Base-by-base conservation (phyloP, 2,797 vertebrate species). In the Cossypha heuglini region DNA sequence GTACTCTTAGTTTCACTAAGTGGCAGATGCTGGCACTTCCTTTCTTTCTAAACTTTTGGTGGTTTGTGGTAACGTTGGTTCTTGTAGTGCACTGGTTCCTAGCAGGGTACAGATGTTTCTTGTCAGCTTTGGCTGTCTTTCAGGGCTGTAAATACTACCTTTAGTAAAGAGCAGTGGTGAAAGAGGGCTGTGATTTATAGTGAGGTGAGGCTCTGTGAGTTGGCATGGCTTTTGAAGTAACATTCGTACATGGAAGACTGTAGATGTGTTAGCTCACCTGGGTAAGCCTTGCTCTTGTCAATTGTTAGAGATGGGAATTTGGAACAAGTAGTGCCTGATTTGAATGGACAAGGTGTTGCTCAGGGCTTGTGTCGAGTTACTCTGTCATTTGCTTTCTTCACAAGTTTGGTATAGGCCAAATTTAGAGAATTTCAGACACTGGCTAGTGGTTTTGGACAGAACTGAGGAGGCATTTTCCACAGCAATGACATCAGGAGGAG, bases 41-140 rank as follows among this genome's bases (percentile, higher is more conserved):
- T 73, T 78, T 59, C 66, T 86, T 90, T 72, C 51, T 77, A 31
- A 92, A 89, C 55, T 71, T 57, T 5, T 0, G 14, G 61, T 79
- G 42, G 68, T 89, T 96, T 96, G 77, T 0, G 35, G 61, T 92
- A 67, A 74, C 0, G 0, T n/a, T 91, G 31, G 31, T 42, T 95
- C 33, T 77, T 0, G 0, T 29, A 52, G 40, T 55, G 18, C 22
- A 5, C 35, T 80, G 54, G 17, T 84, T 93, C 33, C n/a, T 91
- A 89, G 79, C 57, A 80, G 54, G 51, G 48, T 88, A 49, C 86
- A 96, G 81, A 86, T 94, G 75, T 94, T 92, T 91, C 61, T 92
- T 97, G 87, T 95, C 87, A 87, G 64, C 35, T 81, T 54, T 96
- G 95, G 93, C 87, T 5, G 9, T 92, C 90, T 78, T 96, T 94